Evolutionary conservation across 2,888 invertebrate genomes (phyloP), one percentile per base, ranked within the genome.

Genomic region (Zonitis immaculata): DNA sequence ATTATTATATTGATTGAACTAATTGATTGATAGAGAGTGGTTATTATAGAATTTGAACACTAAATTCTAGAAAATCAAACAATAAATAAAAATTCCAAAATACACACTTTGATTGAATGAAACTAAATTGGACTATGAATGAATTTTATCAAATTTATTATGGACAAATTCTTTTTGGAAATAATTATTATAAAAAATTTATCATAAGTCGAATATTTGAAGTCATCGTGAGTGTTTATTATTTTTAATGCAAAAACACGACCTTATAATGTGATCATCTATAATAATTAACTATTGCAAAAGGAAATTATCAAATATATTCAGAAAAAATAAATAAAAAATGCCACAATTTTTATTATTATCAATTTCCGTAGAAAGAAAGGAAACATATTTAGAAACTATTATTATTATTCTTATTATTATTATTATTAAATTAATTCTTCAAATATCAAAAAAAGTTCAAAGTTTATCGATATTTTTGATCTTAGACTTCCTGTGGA

Each of bases 191-290:
- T 42, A 49, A 45, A 49, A 45, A 49, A 49, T 49, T 49, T 46
- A 54, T 50, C 54, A 47, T 50, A n/a, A n/a, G 35, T 47, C 35
- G 6, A 18, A 9, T 18, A 3, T 39, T 49, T 49, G 44, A 46
- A 49, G 49, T 54, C 53, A 54, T 54, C 49, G 35, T 43, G 46
- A n/a, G n/a, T n/a, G n/a, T n/a, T n/a, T n/a, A n/a, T 35, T 49
- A 49, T 54, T 54, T 54, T 54, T 14, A 49, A 18, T 16, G 49
- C 49, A 43, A 48, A 35, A 35, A 35, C 35, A 35, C 35, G 35
- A 16, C 35, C 16, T 18, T 18, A 9, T 9, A 14, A 16, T 16
- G 18, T 35, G 35, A 35, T 35, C 35, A 35, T n/a, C n/a, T n/a
- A n/a, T n/a, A n/a, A n/a, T n/a, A n/a, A n/a, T n/a, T n/a, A n/a